Evolutionary conservation across 2,797 vertebrate species (phyloP).

Genomic region (Falco berigora): DNA sequence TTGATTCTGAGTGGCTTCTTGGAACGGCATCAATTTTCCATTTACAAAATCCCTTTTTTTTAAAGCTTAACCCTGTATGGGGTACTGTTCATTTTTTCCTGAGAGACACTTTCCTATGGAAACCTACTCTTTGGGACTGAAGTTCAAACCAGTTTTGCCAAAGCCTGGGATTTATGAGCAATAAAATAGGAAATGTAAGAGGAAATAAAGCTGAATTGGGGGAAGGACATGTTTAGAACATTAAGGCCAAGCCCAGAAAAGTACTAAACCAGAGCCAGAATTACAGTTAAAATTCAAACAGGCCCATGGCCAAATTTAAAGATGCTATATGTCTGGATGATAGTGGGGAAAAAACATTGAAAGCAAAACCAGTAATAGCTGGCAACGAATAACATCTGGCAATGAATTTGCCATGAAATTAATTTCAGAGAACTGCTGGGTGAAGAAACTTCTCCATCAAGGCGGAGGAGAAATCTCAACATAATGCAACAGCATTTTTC

Average conservation of each 20-base stretch:
- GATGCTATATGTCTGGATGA: background rate
- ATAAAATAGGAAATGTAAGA: background rate
- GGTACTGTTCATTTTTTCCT: background rate
- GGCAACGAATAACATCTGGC: background rate
- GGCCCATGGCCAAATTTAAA: background rate
- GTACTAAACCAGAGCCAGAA: background rate
- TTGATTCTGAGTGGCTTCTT: background rate
- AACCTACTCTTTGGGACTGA: background rate
- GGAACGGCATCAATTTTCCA: constrained; percentile 22
- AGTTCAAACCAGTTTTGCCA: background rate
- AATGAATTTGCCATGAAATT: background rate
- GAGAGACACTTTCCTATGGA: background rate
- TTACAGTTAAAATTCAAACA: background rate
- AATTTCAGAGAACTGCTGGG: background rate
- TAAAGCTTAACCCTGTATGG: background rate
- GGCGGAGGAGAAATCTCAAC: background rate
- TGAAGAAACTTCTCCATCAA: background rate
- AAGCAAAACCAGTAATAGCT: background rate
- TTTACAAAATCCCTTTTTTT: background rate
- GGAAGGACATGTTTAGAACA: background rate
- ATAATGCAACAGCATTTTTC: background rate
- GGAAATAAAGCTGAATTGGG: background rate
- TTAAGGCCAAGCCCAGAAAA: background rate
- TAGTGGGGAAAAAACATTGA: background rate
- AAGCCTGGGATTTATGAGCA: background rate